Base-by-base conservation (phyloP, 1,140 invertebrate genomes). In the Cydia splendana region DNA sequence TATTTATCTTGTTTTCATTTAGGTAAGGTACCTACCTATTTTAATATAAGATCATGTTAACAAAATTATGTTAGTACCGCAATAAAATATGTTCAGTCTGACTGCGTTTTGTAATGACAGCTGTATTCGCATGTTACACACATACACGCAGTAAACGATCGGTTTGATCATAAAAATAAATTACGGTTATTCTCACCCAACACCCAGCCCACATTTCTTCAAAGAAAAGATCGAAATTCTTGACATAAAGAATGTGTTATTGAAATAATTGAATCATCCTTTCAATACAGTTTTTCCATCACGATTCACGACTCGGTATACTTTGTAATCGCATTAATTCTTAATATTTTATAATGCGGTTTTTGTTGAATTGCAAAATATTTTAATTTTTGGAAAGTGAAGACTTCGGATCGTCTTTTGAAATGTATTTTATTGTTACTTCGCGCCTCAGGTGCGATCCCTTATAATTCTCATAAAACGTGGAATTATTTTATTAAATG, bases 401-500 rank as follows among this genome's bases (percentile, higher is more conserved):
- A 57, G 53, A 57, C 24, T 5, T 9, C n/a, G 57, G 1, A 62
- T 24, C 10, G 20, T 9, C 57, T 62, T 62, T 62, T 62, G 57
- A 62, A 62, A 62, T 12, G 12, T 62, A 10, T 24, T 62, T 24
- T 62, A 62, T 62, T 62, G 57, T 62, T 62, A 20, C 57, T 62
- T 24, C n/a, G 18, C 20, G 57, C 57, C 57, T 3, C 9, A 62
- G 57, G 57, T 12, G 57, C 57, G 57, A 24, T 62, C 4, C n/a
- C 57, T 62, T 62, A 4, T 24, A 10, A 62, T 24, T 24, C 7
- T 24, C 20, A 62, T 24, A 69, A 69, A 71, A 71, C 7, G 34
- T 20, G 67, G 18, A 71, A 71, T 38, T 71, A 71, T 71, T 71
- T 71, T 18, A 71, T 38, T 71, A 42, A 71, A 18, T 42, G 24